Conservation (phyloP, 2,888 invertebrate genomes). For the Cephus runcator region DNA sequence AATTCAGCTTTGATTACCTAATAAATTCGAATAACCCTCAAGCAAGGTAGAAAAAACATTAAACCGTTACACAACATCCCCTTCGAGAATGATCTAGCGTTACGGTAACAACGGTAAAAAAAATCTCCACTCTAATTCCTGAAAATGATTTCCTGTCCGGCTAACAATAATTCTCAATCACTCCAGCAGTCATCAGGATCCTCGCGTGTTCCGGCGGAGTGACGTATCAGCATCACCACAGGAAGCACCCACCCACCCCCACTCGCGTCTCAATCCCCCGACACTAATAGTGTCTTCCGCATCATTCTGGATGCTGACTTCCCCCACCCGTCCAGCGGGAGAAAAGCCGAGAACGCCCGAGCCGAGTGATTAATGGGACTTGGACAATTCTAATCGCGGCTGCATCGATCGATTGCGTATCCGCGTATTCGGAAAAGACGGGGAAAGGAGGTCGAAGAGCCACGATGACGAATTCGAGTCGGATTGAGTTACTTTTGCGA, state of each 20-base stretch:
- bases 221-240: not conserved
- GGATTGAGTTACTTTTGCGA: too few relatives aligned
- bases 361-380: conserved; percentile 2
- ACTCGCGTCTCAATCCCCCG: conserved; percentile 6
- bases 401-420: conserved; percentile 1
- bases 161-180: too few relatives aligned
- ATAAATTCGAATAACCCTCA: too few relatives aligned
- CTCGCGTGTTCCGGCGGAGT: not conserved
- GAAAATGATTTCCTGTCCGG: too few relatives aligned
- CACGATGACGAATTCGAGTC: too few relatives aligned
- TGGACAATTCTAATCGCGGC: conserved; percentile 1
- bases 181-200: not conserved
- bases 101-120: too few relatives aligned
- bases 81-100: too few relatives aligned
- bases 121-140: too few relatives aligned
- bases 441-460: too few relatives aligned
- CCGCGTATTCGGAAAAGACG: not conserved
- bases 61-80: too few relatives aligned
- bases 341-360: not conserved
- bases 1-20: too few relatives aligned
- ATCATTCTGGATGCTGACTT: not conserved
- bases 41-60: too few relatives aligned
- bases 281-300: conserved; percentile 4
- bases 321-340: not conserved
- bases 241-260: not conserved